Evolutionary conservation across 2,888 invertebrate genomes (phyloP), one percentile per base, ranked within the genome.

Genomic region (Hofmannophila pseudospretella): DNA sequence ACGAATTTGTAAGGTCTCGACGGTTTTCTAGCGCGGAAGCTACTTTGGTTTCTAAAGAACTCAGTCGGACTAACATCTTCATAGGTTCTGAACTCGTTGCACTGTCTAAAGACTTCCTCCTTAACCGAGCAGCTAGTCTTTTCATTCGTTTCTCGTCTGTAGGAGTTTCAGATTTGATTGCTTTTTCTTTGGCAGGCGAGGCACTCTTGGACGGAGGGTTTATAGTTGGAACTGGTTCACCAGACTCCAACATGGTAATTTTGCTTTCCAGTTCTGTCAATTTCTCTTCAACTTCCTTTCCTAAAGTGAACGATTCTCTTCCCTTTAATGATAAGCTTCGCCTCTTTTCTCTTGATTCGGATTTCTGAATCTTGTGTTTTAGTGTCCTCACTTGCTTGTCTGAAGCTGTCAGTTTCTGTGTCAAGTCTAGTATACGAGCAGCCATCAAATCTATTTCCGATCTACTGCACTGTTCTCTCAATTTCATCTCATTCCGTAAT

Each of bases 281-380:
- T 68, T 96, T 96, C 45, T 94, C 93, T 70, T 96, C 96, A 10
- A 96, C 90, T 69, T 95, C 95, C 68, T 94, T 94, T 8, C 93
- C 92, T 30, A 95, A 89, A 5, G 93, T 92, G 51, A 94, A 89
- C 19, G 94, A 93, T 68, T 95, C 94, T 49, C 93, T 89, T 4
- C 95, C 94, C 71, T 96, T 96, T 28, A 96, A 78, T 0, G 95
- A 95, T 12, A 95, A 81, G 23, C 95, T 94, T 44, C 96, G 88
- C 46, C 96, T 85, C 52, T 95, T 93, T 55, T 94, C 94, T 52
- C 93, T 88, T 0, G 91, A 90, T 60, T 95, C 95, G 0, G 91
- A 88, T 62, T 93, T 93, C 46, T 92, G 91, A 42, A 94, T 81
- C 69, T 95, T 96, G 56, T 93, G 93, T 71, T 94, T 95, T 12